Evolutionary conservation across 2,113 vertebrate genomes (phyloP), one percentile per base, ranked within the genome.

Genomic region (Istiophorus platypterus): DNA sequence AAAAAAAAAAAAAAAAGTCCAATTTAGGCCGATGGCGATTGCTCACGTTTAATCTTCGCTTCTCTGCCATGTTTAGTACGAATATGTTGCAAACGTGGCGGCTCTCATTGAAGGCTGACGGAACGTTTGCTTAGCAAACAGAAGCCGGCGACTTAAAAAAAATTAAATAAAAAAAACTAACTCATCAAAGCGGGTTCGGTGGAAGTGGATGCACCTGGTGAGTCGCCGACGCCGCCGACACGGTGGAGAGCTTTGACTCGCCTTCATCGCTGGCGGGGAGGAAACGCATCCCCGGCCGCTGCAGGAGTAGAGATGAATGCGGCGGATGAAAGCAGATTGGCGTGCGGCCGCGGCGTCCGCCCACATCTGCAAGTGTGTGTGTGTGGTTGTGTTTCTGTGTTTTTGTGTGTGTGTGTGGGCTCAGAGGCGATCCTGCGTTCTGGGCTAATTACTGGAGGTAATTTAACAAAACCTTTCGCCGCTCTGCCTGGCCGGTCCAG

Each of bases 381-480:
- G 81, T 24, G 85, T n/a, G n/a, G n/a, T n/a, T n/a, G n/a, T n/a
- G n/a, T n/a, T n/a, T n/a, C n/a, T n/a, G n/a, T n/a, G n/a, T n/a
- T n/a, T 22, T 26, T 26, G 37, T 24, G 17, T 62, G 56, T 56
- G 79, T 63, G 77, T 59, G 81, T 24, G 85, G 20, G 89, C 72
- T 61, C 67, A 20, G 80, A 72, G 57, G 52, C 18, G n/a, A 39
- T 80, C n/a, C 49, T 66, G 41, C 77, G 49, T 85, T 78, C 86
- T 74, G 83, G 62, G 81, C 87, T 91, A 92, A 93, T 94, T 94
- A 91, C 86, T 77, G 49, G 57, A 86, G 85, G 82, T 91, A 87
- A 92, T 91, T 92, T 84, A 90, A 90, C 61, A 58, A 77, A 90
- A 90, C 84, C 87, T 87, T 81, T 87, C 2, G 79, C 77, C 24